phyloP scores from a whole-genome alignment of 2,113 vertebrate genomes.

The Marmota monax region DNA sequence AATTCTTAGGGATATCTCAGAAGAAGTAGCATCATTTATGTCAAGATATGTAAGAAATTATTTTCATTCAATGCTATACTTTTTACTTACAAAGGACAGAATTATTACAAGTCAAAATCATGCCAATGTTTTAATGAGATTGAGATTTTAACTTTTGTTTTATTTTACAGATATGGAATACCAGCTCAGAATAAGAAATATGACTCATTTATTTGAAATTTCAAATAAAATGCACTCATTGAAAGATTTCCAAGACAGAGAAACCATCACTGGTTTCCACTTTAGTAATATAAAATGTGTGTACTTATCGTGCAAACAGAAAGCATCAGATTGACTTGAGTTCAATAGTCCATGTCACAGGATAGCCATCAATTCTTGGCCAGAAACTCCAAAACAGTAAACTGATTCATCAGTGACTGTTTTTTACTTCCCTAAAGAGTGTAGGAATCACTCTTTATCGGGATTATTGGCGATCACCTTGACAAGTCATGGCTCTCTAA shows the following conservation, averaged over 20 bases:
- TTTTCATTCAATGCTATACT: background rate
- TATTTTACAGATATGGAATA: background rate
- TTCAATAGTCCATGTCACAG: rapidly evolving
- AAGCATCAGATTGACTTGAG: background rate
- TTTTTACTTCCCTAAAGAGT: background rate
- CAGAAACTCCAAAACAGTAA: background rate
- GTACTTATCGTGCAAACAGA: background rate
- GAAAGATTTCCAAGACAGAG: background rate
- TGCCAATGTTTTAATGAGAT: background rate
- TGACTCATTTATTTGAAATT: background rate
- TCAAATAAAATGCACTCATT: background rate
- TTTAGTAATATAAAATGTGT: background rate
- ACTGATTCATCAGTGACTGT: rapidly evolving
- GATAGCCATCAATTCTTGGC: rapidly evolving
- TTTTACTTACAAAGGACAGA: background rate
- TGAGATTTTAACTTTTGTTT: background rate
- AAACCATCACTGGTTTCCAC: background rate
- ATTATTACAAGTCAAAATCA: background rate
- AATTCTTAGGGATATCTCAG: background rate
- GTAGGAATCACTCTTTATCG: background rate
- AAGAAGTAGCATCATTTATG: background rate
- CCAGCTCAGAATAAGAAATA: background rate
- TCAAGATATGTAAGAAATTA: background rate
- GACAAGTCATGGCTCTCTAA: background rate
- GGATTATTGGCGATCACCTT: background rate